Evolutionary conservation across 2,888 invertebrate genomes (phyloP).

Genomic region (Dromius quadrimaculatus): DNA sequence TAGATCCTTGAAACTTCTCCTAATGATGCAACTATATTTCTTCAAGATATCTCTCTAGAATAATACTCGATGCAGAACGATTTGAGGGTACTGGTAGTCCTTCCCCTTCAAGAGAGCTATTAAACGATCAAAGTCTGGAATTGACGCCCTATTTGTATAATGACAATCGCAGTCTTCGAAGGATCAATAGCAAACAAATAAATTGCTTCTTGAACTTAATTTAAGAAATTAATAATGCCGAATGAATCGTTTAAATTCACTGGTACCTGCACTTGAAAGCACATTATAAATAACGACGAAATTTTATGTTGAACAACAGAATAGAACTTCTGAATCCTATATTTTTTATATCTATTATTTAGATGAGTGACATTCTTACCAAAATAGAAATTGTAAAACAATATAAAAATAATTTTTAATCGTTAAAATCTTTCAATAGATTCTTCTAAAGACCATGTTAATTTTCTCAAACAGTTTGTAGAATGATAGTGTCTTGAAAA

Average conservation of each 20-base stretch:
- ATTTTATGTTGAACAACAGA: too few relatives aligned
- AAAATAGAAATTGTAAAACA: too few relatives aligned
- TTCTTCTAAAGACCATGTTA: too few relatives aligned
- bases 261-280: not conserved
- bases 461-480: too few relatives aligned
- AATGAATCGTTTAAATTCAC: slow-evolving; percentile 15
- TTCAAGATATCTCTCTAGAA: slow-evolving; percentile 23
- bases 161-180: slow-evolving; percentile 44
- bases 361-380: too few relatives aligned
- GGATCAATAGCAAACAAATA: slow-evolving; percentile 42
- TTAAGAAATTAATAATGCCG: slow-evolving; percentile 31
- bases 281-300: not conserved
- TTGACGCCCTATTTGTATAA: slow-evolving; percentile 51
- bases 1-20: too few relatives aligned
- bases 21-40: too few relatives aligned
- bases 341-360: too few relatives aligned
- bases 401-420: too few relatives aligned
- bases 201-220: slow-evolving; percentile 39
- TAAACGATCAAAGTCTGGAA: slow-evolving; percentile 48
- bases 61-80: slow-evolving; percentile 19
- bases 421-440: too few relatives aligned
- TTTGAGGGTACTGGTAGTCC: slow-evolving; percentile 8
- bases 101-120: slow-evolving; percentile 35
- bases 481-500: too few relatives aligned
- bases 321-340: too few relatives aligned